These are phyloP conservation scores for Hypsopygia costalis DNA, from an alignment of 2,888 invertebrate species.

Conservation along the genomic window DNA sequence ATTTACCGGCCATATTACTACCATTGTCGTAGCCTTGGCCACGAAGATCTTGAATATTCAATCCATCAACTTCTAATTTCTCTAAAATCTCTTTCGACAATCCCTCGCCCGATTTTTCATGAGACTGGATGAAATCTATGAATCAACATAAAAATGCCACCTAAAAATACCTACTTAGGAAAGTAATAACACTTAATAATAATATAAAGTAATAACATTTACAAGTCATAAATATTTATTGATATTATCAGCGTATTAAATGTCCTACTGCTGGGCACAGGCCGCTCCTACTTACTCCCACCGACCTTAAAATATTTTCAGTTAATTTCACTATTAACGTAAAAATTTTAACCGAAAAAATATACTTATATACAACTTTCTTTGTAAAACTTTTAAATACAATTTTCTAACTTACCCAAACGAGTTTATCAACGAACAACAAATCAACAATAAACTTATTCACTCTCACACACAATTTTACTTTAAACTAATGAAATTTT, in stretches of 20 bases:
- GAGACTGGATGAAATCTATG: constrained; percentile 9
- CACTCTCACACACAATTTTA: no score
- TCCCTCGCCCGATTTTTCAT: constrained; percentile 11
- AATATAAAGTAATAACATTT: no score
- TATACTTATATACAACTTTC: background rate
- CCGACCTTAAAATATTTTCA: no score
- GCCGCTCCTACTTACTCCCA: no score
- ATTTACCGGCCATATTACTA: constrained; percentile 3
- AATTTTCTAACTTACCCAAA: background rate
- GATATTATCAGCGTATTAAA: no score
- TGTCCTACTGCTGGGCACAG: no score
- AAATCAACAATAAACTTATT: no score
- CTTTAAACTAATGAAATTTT: no score
- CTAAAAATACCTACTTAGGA: no score
- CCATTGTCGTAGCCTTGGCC: constrained; percentile 12
- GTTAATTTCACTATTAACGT: no score
- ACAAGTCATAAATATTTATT: no score
- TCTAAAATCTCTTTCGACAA: constrained; percentile 9
- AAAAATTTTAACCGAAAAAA: background rate
- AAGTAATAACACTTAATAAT: no score
- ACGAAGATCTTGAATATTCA: constrained; percentile 11
- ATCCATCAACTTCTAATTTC: constrained; percentile 10
- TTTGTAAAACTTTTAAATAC: background rate
- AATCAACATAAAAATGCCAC: background rate
- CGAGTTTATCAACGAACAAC: background rate